Conservation (phyloP, 1,140 invertebrate genomes). For the Drosophila yakuba region DNA sequence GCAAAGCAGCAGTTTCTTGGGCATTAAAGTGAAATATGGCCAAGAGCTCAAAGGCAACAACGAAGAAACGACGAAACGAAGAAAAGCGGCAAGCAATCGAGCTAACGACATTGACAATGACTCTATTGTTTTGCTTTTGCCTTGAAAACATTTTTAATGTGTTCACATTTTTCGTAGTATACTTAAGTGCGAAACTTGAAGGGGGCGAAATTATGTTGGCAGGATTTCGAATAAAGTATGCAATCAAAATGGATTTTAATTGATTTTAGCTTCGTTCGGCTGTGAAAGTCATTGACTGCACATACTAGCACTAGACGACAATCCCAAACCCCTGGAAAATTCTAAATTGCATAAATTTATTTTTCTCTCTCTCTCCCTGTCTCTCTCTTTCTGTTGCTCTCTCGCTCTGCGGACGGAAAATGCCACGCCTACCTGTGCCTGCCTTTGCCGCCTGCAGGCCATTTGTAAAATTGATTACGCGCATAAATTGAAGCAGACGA, state of each 20-base stretch:
- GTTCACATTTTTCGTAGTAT: conserved; percentile 43
- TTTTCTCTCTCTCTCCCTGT: conserved; percentile 16
- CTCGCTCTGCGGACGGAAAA: conserved; percentile 16
- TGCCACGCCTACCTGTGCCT: conserved; percentile 65
- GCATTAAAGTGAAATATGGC: conserved; percentile 77
- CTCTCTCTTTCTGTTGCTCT: background rate
- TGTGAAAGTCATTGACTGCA: conserved; percentile 72
- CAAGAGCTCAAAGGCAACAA: conserved; percentile 28
- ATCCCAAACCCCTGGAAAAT: conserved; percentile 51
- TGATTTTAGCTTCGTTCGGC: conserved; percentile 65
- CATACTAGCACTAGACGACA: conserved; percentile 24
- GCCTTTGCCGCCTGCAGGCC: conserved; percentile 65
- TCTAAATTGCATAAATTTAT: conserved; percentile 83
- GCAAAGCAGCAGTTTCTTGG: conserved; percentile 20
- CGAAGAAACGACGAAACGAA: background rate
- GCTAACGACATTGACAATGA: conserved; percentile 48
- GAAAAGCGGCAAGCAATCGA: background rate
- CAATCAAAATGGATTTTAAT: conserved; percentile 80
- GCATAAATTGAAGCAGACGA: conserved; percentile 82
- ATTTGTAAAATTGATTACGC: conserved; percentile 83
- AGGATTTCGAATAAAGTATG: conserved; percentile 34
- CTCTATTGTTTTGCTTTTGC: conserved; percentile 48
- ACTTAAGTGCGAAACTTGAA: conserved; percentile 22
- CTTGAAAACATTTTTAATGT: conserved; percentile 39
- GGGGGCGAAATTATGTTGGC: conserved; percentile 9